These are phyloP conservation scores for Acestrorhynchus altus DNA, from an alignment of 2,797 vertebrate species.

Conservation along the genomic window DNA sequence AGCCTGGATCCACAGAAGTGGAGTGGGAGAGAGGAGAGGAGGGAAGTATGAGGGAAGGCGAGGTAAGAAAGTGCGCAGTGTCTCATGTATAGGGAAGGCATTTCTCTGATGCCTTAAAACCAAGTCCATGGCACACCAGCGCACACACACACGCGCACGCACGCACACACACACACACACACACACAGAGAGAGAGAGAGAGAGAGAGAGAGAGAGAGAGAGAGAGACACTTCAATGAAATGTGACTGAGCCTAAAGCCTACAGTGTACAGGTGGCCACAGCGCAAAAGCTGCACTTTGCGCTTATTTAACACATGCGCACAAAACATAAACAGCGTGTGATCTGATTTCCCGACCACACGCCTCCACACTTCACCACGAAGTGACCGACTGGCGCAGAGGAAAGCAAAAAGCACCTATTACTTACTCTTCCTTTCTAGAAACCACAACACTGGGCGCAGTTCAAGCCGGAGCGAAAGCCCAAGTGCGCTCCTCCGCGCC, in stretches of 20 bases:
- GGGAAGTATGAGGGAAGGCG: background rate
- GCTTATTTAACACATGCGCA: background rate
- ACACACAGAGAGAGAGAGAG: constrained; percentile 10
- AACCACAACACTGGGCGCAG: constrained; percentile 55
- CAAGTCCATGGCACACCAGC: background rate
- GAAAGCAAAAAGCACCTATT: constrained; percentile 33
- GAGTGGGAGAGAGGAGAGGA: background rate
- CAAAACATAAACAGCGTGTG: background rate
- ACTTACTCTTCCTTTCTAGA: constrained; percentile 69
- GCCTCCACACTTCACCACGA: too few species aligned
- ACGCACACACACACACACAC: background rate
- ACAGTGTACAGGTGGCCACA: constrained; percentile 32
- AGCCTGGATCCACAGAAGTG: background rate
- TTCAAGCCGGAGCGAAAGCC: constrained; percentile 59
- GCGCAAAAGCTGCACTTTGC: background rate
- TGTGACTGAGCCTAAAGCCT: constrained; percentile 8
- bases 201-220: constrained; percentile 6
- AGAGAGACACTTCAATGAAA: constrained; percentile 13
- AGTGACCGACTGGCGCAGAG: background rate
- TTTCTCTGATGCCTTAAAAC: background rate
- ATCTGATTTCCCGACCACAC: too few species aligned
- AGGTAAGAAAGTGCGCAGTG: background rate
- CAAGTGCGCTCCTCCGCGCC: constrained; percentile 64
- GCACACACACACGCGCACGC: background rate
- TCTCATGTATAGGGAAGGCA: background rate